Evolutionary conservation across 2,797 vertebrate species (phyloP).

Genomic region (Morelia viridis): DNA sequence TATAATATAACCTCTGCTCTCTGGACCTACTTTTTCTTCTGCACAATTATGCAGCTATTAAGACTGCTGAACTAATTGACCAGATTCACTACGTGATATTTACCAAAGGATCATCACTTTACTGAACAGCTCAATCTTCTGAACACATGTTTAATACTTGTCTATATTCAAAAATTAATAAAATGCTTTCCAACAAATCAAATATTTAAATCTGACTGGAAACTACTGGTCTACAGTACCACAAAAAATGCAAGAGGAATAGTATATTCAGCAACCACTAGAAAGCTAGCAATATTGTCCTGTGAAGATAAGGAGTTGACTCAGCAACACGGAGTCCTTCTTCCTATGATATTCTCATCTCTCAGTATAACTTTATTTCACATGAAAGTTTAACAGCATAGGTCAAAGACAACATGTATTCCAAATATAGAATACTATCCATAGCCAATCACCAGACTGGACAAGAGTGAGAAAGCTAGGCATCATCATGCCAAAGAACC

Average conservation of each 20-base stretch:
- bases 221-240: not conserved
- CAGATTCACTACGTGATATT: constrained; percentile 53
- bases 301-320: not conserved
- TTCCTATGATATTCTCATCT: not conserved
- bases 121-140: constrained; percentile 13
- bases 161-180: not conserved
- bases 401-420: constrained; percentile 24
- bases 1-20: not conserved
- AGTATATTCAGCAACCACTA: not conserved
- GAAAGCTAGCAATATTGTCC: rapidly evolving
- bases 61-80: constrained; percentile 19
- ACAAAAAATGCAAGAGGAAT: not conserved
- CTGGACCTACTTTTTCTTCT: not conserved
- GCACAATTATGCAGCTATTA: constrained; percentile 28
- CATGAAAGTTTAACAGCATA: not conserved
- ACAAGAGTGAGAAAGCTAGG: constrained; percentile 17
- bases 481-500: not conserved
- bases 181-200: not conserved
- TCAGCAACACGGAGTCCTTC: rapidly evolving
- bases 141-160: constrained; percentile 28
- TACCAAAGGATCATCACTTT: constrained; percentile 42
- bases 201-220: not conserved
- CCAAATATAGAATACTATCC: constrained; percentile 29
- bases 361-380: not conserved
- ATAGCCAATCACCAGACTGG: not conserved